Percentiles rank a stretch among this genome's conserved stretches.
phyloP scores from a whole-genome alignment of 2,888 invertebrate genomes.

The Xanthorhoe designata region DNA sequence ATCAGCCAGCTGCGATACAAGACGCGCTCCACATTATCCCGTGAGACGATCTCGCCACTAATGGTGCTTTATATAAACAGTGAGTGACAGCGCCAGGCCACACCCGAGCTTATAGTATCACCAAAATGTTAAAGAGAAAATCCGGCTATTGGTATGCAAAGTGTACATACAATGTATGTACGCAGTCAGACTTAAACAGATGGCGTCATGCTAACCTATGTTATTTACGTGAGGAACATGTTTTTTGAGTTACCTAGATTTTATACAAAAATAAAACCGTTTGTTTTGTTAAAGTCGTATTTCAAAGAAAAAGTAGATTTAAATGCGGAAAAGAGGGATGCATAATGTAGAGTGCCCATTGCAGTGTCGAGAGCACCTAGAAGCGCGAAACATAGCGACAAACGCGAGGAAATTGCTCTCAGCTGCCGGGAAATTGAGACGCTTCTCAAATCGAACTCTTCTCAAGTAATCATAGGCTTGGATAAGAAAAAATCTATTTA shows the following conservation, averaged over 20 bases:
- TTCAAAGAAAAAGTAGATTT: slow-evolving; percentile 14
- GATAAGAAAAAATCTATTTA: slow-evolving; percentile 45
- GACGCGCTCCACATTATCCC: slow-evolving; percentile 49
- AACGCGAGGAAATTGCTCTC: slow-evolving; percentile 77
- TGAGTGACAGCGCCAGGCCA: slow-evolving; percentile 31
- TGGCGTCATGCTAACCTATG: slow-evolving; percentile 36
- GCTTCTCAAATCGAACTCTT: slow-evolving; percentile 65
- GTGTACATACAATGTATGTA: slow-evolving; percentile 39
- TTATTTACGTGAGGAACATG: slow-evolving; percentile 28
- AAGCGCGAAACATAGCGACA: slow-evolving; percentile 54
- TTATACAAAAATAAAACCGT: background rate
- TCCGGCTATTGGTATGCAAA: slow-evolving; percentile 45
- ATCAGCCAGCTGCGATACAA: slow-evolving; percentile 54
- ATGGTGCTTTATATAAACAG: slow-evolving; percentile 46
- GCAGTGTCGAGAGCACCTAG: slow-evolving; percentile 33
- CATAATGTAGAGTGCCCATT: slow-evolving; percentile 42
- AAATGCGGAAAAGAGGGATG: slow-evolving; percentile 8
- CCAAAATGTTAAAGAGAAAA: slow-evolving; percentile 33
- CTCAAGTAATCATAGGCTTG: slow-evolving; percentile 51
- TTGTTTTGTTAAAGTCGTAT: slow-evolving; percentile 15
- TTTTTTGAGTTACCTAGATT: slow-evolving; percentile 4
- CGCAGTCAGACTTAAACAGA: slow-evolving; percentile 34
- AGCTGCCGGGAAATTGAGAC: slow-evolving; percentile 74
- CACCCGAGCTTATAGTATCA: slow-evolving; percentile 22
- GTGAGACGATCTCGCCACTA: slow-evolving; percentile 43